Base-by-base conservation (phyloP, 2,888 invertebrate genomes). In the Melinaea marsaeus region DNA sequence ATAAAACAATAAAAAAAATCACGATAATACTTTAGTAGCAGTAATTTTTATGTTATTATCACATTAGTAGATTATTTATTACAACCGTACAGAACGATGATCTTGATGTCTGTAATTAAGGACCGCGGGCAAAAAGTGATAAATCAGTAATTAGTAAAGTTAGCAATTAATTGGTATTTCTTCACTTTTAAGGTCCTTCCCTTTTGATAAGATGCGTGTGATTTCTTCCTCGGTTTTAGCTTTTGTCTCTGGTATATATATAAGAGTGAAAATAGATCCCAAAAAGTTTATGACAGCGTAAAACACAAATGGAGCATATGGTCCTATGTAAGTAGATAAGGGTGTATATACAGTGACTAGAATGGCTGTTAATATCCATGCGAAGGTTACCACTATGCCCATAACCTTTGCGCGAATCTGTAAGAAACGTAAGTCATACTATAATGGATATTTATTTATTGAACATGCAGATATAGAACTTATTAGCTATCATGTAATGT, bases 211-310 rank as follows among this genome's bases (percentile, higher is more conserved):
- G 32, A 51, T 22, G 3, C 3, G 9, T 32, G 22, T 51, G 22
- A 45, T 86, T 63, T 81, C 72, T 56, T 84, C 80, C n/a, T 85
- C 74, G 55, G 76, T 79, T 70, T 82, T 85, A 34, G 85, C 86
- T 72, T 81, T 86, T 0, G 89, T 90, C 71, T 90, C 90, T 0
- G 88, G 88, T 37, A 90, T 71, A 46, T 76, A 71, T 56, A 82
- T 64, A 57, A 83, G 71, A 57, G 80, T 74, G 56, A 81, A 78
- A 62, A 83, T 47, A 3, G 77, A 74, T 0, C 84, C 79, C 2
- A 78, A 58, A 32, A 84, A 60, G 72, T 86, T 84, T 13, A 81
- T 70, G 1, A 68, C 70, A 11, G 81, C 80, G 65, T 83, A 89
- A 9, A 77, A 64, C 71, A 79, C 81, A 73, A 86, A 89, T 37